Conservation (phyloP, 2,797 vertebrate genomes). For the Gallinago stenura region DNA sequence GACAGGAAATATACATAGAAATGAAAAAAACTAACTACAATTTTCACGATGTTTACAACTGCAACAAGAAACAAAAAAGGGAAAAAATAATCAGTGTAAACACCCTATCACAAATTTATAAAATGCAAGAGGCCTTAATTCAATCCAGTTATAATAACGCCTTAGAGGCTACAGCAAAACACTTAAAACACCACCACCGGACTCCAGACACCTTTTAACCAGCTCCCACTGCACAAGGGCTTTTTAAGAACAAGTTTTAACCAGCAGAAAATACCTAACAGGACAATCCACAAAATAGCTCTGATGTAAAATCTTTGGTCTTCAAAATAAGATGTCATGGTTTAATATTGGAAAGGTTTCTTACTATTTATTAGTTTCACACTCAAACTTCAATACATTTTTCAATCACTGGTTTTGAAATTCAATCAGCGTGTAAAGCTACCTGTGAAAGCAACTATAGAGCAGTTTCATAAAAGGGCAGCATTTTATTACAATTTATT, state of each 20-base stretch:
- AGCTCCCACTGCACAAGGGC: not conserved
- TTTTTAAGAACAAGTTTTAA: not conserved
- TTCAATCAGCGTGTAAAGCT: not conserved
- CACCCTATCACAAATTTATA: not conserved
- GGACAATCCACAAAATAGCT: not conserved
- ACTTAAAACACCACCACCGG: not conserved
- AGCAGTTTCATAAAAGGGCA: not conserved
- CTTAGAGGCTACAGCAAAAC: not conserved
- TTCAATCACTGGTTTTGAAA: not conserved
- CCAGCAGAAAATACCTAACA: not conserved
- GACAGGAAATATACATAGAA: not conserved
- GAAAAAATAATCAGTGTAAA: not conserved
- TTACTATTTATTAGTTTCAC: not conserved
- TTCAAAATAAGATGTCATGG: not conserved
- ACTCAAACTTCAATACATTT: not conserved
- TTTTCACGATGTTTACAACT: not conserved
- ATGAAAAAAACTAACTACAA: not conserved
- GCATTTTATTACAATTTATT: not conserved
- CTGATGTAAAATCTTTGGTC: not conserved
- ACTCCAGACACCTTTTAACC: not conserved
- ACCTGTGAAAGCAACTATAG: not conserved
- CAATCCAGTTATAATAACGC: not conserved
- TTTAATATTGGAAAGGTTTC: not conserved
- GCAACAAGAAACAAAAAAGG: not conserved
- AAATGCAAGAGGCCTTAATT: not conserved